Evolutionary conservation across 2,888 invertebrate genomes (phyloP).

Genomic region (Leuctra nigra): DNA sequence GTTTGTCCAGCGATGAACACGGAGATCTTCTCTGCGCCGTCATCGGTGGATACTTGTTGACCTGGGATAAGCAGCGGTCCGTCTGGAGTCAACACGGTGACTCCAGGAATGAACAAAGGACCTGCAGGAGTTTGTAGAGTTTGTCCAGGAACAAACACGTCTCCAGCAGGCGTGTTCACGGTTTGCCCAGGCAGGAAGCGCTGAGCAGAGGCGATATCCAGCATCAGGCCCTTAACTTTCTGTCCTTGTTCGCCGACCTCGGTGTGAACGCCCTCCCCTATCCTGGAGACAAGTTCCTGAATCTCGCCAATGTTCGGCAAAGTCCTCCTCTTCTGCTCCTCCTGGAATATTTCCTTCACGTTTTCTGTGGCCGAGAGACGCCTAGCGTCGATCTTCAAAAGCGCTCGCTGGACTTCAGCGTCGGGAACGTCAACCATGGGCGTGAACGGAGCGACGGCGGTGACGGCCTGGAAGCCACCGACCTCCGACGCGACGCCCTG

Average conservation of each 20-base stretch:
- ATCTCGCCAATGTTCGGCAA: constrained; percentile 59
- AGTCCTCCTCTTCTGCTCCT: constrained; percentile 35
- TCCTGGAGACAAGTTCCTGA: constrained; percentile 47
- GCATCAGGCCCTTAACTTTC: constrained; percentile 25
- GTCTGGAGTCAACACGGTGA: constrained; percentile 59
- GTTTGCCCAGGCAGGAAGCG: constrained; percentile 67
- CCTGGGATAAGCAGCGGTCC: constrained; percentile 68
- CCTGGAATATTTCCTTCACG: constrained; percentile 51
- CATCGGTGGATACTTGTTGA: constrained; percentile 47
- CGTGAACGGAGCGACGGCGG: constrained; percentile 54
- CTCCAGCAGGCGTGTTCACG: constrained; percentile 60
- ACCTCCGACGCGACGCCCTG: constrained; percentile 46
- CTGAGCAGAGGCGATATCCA: constrained; percentile 56
- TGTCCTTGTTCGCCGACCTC: constrained; percentile 39
- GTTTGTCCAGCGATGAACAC: constrained; percentile 68
- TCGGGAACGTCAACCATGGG: constrained; percentile 49
- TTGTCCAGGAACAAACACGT: constrained; percentile 68
- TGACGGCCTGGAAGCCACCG: constrained; percentile 45
- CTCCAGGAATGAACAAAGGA: constrained; percentile 62
- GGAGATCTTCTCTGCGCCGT: constrained; percentile 39
- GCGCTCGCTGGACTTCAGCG: constrained; percentile 42
- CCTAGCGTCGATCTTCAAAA: constrained; percentile 46
- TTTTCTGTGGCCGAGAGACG: constrained; percentile 53
- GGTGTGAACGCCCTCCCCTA: constrained; percentile 48
- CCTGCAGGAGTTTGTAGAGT: constrained; percentile 63